Evolutionary conservation across 1,140 invertebrate genomes (phyloP).

Genomic region (Harlomillsia oculata): DNA sequence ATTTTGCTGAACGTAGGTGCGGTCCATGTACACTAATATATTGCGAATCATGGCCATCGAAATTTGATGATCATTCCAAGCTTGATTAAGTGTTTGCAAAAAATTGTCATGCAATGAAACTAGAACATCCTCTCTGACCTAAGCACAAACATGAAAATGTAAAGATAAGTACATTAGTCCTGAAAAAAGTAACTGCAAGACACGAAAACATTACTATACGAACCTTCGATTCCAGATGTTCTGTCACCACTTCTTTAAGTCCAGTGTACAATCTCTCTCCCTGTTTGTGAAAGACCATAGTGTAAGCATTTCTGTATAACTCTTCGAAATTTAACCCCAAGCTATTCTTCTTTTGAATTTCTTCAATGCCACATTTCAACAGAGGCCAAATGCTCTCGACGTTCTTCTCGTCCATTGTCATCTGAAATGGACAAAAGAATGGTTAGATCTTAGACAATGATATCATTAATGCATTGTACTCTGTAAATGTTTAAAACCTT

Average conservation of each 20-base stretch:
- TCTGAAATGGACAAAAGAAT: no score
- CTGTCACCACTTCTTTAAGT: conserved; percentile 93
- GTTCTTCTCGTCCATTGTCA: conserved; percentile 98
- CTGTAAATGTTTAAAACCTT: conserved; percentile 51
- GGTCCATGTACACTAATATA: conserved; percentile 99
- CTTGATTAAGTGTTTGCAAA: conserved; percentile 89
- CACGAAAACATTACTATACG: conserved; percentile 13
- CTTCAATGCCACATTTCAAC: conserved; percentile 96
- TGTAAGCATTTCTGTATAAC: conserved; percentile 98
- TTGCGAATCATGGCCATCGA: conserved; percentile 99
- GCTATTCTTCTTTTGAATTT: conserved; percentile 99
- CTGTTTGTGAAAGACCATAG: conserved; percentile 98
- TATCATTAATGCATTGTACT: no score
- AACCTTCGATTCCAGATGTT: conserved; percentile 92
- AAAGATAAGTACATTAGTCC: no score
- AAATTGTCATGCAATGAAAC: conserved; percentile 92
- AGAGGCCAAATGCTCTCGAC: conserved; percentile 95
- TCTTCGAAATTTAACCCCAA: conserved; percentile 99
- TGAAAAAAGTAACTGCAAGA: neutral
- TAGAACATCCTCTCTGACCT: conserved; percentile 87
- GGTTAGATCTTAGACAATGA: no score
- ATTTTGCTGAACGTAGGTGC: conserved; percentile 97
- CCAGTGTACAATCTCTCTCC: conserved; percentile 95
- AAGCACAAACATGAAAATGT: conserved; percentile 39
- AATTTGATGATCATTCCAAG: conserved; percentile 99